phyloP scores from a whole-genome alignment of 2,888 invertebrate genomes.

The Chaetogeoica ovagalla region DNA sequence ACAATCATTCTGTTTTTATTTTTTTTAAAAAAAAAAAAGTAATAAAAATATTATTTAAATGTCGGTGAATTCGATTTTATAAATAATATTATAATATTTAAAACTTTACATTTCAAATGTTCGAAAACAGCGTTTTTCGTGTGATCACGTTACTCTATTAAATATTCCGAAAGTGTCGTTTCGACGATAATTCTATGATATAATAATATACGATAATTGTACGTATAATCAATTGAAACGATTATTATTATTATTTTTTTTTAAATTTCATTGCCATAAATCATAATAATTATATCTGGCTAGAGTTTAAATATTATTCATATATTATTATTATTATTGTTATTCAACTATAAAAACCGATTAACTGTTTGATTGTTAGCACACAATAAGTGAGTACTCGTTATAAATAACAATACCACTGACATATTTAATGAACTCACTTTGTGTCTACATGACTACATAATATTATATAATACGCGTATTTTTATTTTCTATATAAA shows the following conservation, averaged over 20 bases:
- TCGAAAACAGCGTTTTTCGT: too few relatives aligned
- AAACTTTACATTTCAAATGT: too few relatives aligned
- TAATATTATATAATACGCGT: too few relatives aligned
- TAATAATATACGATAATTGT: neutral
- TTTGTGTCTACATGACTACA: too few relatives aligned
- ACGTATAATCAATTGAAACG: too few relatives aligned
- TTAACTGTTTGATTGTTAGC: neutral
- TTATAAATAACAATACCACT: neutral
- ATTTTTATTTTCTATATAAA: neutral
- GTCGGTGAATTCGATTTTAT: neutral
- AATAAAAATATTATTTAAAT: neutral
- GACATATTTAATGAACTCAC: constrained; percentile 4
- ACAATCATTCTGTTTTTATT: neutral
- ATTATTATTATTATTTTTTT: too few relatives aligned
- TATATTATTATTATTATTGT: neutral
- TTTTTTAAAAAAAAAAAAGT: neutral
- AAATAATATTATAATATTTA: too few relatives aligned
- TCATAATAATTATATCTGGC: too few relatives aligned
- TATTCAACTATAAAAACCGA: neutral
- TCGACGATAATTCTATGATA: neutral
- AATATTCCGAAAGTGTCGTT: neutral
- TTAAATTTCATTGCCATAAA: too few relatives aligned
- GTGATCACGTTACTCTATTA: too few relatives aligned
- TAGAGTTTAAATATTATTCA: too few relatives aligned
- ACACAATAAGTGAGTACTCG: neutral